Base-by-base conservation (phyloP, 1,140 invertebrate species). In the Antheraea mylitta region DNA sequence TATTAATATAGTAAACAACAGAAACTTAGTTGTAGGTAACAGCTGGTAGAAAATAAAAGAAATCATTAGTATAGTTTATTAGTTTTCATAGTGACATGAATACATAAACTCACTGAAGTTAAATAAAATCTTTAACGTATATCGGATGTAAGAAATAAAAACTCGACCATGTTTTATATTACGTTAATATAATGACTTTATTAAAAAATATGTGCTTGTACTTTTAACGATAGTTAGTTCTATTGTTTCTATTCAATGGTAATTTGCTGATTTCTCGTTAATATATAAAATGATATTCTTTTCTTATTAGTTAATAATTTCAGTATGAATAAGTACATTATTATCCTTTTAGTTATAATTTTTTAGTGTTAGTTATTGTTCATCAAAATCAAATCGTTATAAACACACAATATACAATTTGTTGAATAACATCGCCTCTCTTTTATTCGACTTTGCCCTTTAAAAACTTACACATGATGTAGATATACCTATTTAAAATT, bases 71-170 rank as follows among this genome's bases (percentile, higher is more conserved):
- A 30, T 2, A 2, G 1, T 42, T 7, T 42, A 42, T 42, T 42
- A 2, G 7, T 9, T 42, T 42, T 42, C 66, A 66, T 53, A n/a
- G 45, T 37, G 64, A 69, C 67, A 53, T 16, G 6, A 53, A 13
- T 53, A 16, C 16, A 13, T 53, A 53, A 53, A 53, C 6, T 7
- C 6, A 53, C 4, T 53, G 11, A 13, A 42, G 11, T 42, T 42
- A 42, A 42, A 13, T 16, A 53, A 53, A 13, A 53, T 42, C 38
- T 42, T 42, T 42, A 16, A 53, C 45, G 45, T 6, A 10, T 53
- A 53, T 53, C 16, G 45, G 45, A 53, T 16, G 45, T 53, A 53
- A 16, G 10, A 53, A 53, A n/a, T 16, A 53, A 16, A 53, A 16
- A 16, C 9, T n/a, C 45, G 45, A 53, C 16, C 38, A 7, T 42